Conservation (phyloP, 2,113 vertebrate genomes). For the Syrmaticus mikado region DNA sequence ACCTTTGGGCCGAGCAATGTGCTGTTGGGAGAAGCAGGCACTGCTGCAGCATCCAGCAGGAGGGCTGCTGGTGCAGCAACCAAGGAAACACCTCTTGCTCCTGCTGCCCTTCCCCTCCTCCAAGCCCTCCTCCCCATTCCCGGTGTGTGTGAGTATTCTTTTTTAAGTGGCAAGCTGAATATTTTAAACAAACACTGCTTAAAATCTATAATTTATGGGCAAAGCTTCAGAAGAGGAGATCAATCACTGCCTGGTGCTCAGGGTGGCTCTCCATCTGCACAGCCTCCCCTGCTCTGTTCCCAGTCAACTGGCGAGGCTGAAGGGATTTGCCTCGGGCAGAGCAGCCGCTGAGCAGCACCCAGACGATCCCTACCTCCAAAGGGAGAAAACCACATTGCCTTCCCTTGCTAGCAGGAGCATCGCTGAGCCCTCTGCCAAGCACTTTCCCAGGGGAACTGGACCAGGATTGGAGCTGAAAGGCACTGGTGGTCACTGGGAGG, state of each 20-base stretch:
- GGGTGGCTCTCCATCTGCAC: slow-evolving; percentile 27
- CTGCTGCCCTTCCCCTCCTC: background rate
- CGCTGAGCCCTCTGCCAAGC: background rate
- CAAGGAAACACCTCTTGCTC: background rate
- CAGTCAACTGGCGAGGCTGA: background rate
- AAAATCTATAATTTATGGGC: slow-evolving; percentile 72
- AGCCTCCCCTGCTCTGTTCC: background rate
- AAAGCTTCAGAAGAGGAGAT: slow-evolving; percentile 63
- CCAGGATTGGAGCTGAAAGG: background rate
- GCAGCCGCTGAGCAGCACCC: slow-evolving; percentile 1
- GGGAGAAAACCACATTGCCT: background rate
- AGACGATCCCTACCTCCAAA: background rate
- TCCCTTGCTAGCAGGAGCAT: background rate
- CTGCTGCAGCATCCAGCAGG: background rate
- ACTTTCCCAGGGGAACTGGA: background rate
- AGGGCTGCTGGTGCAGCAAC: slow-evolving; percentile 1
- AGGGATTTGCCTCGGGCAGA: slow-evolving; percentile 11
- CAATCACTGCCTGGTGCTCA: background rate
- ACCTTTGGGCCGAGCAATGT: background rate
- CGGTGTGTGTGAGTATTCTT: slow-evolving; percentile 33
- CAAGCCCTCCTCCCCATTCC: background rate
- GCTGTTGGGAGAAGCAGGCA: background rate
- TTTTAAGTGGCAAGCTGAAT: slow-evolving; percentile 68
- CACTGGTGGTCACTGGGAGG: background rate
- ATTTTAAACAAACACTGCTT: slow-evolving; percentile 72